These are phyloP conservation scores for Eulacestoma nigropectus DNA, from an alignment of 2,113 vertebrate genomes.

Conservation along the genomic window DNA sequence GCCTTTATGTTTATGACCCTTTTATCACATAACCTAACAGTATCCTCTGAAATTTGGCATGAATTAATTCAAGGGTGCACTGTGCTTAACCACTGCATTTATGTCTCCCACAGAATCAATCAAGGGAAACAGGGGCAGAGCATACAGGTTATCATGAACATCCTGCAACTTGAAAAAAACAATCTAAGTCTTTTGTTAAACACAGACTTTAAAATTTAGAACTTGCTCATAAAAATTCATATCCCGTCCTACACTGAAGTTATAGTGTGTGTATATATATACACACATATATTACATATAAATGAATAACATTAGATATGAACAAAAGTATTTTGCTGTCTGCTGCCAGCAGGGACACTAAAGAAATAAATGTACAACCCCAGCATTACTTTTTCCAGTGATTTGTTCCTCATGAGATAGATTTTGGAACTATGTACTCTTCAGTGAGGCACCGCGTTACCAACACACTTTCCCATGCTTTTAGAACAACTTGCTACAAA, in stretches of 20 bases:
- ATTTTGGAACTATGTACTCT: slow-evolving; percentile 26
- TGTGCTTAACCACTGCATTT: neutral
- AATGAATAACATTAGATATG: neutral
- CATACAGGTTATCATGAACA: neutral
- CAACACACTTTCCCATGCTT: neutral
- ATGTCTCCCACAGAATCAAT: neutral
- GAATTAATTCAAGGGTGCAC: neutral
- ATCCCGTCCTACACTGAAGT: neutral
- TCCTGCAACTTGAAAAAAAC: neutral
- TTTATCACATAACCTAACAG: neutral
- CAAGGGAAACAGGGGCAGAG: neutral
- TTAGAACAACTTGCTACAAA: neutral
- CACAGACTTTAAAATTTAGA: neutral
- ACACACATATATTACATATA: neutral
- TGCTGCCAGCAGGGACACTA: slow-evolving; percentile 1
- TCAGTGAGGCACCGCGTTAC: slow-evolving; percentile 3
- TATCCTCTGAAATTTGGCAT: neutral
- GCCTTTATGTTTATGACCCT: neutral
- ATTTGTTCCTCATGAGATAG: slow-evolving; percentile 32
- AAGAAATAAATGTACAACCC: slow-evolving; percentile 36
- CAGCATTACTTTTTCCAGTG: slow-evolving; percentile 6
- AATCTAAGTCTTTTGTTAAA: neutral
- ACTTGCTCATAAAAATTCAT: neutral
- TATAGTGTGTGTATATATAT: neutral
- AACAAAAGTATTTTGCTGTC: neutral